These are phyloP conservation scores for Brachionus sp. DNA, from an alignment of 1,140 invertebrate species.

Conservation along the genomic window DNA sequence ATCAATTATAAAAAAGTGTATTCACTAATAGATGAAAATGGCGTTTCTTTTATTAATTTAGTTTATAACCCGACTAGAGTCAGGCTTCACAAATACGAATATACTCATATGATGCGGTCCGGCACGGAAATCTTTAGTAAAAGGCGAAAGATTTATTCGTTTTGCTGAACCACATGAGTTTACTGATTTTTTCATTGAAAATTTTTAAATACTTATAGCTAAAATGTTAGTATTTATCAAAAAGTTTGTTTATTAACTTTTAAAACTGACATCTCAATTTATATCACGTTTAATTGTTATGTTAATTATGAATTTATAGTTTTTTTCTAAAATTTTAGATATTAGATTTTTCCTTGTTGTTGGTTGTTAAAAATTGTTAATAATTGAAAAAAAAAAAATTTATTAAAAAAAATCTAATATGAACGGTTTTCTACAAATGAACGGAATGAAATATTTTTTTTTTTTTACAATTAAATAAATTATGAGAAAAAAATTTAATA, in stretches of 20 bases:
- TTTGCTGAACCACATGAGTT: constrained; percentile 1
- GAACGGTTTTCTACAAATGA: not conserved
- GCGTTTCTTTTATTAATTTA: not conserved
- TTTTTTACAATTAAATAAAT: not conserved
- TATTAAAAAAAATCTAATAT: not conserved
- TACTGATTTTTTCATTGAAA: not conserved
- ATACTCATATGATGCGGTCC: not conserved
- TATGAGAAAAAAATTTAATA: not conserved
- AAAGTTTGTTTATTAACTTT: no score
- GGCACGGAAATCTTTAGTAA: constrained; percentile 37
- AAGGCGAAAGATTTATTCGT: constrained; percentile 38
- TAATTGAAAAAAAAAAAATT: no score
- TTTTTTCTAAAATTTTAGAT: no score
- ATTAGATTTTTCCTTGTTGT: no score
- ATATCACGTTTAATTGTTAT: no score
- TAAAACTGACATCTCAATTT: no score
- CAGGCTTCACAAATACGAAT: constrained; percentile 6
- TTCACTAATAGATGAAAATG: not conserved
- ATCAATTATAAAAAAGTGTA: no score
- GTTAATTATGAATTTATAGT: no score
- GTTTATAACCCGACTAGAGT: constrained; percentile 21
- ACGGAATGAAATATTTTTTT: not conserved
- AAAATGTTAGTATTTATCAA: no score
- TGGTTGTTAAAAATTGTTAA: no score
- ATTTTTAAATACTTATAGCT: not conserved